Evolutionary conservation across 2,113 vertebrate species (phyloP).

Genomic region (Eulemur rufifrons): DNA sequence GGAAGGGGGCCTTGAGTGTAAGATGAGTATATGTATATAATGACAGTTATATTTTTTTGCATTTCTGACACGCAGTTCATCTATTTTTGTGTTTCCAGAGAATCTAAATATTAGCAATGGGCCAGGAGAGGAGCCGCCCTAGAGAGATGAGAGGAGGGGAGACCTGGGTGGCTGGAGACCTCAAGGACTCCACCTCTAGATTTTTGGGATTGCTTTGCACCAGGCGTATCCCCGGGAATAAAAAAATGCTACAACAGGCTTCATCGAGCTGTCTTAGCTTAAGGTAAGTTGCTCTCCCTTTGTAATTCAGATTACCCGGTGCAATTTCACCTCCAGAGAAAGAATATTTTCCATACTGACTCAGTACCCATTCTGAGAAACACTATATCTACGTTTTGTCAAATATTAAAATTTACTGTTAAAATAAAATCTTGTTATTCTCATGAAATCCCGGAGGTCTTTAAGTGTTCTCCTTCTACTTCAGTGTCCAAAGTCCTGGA

Average conservation of each 20-base stretch:
- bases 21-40: not conserved
- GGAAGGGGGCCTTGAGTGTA: not conserved
- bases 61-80: not conserved
- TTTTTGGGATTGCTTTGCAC: not conserved
- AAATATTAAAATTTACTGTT: not conserved
- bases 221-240: no score
- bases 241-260: not conserved
- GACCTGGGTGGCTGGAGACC: not conserved
- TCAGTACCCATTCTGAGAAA: not conserved
- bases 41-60: not conserved
- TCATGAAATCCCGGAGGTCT: not conserved
- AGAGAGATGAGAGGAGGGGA: not conserved
- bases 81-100: not conserved
- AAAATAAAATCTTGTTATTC: slow-evolving; percentile 1
- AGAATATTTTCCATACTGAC: not conserved
- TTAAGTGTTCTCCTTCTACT: not conserved
- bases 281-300: not conserved
- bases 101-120: not conserved
- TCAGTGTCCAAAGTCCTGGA: not conserved
- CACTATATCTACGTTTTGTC: not conserved
- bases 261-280: not conserved
- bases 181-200: not conserved
- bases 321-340: not conserved
- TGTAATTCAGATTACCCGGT: not conserved
- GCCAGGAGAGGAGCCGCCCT: not conserved